phyloP scores from a whole-genome alignment of 30 jellyfish, hydroid and myxozoan genomes.

The Sanderia malayensis region DNA sequence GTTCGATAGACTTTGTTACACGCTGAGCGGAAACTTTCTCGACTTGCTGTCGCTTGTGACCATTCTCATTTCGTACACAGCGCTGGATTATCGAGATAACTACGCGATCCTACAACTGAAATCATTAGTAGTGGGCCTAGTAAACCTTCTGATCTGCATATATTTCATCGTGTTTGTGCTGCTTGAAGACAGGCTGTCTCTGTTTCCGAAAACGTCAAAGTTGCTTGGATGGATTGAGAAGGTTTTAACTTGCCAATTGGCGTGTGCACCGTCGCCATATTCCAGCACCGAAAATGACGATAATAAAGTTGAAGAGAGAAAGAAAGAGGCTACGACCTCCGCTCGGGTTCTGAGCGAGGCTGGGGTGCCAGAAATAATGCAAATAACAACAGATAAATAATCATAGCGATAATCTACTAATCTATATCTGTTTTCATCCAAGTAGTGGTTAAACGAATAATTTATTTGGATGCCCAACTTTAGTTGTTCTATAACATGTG shows the following conservation, averaged over 20 bases:
- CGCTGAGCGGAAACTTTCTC: slow-evolving; percentile 84
- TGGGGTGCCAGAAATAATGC: slow-evolving; percentile 33
- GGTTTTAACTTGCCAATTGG: slow-evolving; percentile 20
- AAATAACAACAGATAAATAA: slow-evolving; percentile 6
- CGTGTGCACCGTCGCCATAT: background rate
- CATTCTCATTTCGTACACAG: slow-evolving; percentile 79
- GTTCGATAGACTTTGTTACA: slow-evolving; percentile 84
- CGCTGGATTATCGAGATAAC: slow-evolving; percentile 86
- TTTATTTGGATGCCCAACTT: too few relatives aligned
- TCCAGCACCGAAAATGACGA: background rate
- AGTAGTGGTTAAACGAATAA: too few relatives aligned
- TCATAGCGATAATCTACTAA: too few relatives aligned
- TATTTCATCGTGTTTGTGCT: slow-evolving; percentile 76
- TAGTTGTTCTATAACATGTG: too few relatives aligned
- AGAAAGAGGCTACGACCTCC: slow-evolving; percentile 18
- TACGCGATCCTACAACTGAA: slow-evolving; percentile 76
- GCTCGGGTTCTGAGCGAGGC: slow-evolving; percentile 25
- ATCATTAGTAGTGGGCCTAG: slow-evolving; percentile 79
- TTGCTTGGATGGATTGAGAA: slow-evolving; percentile 35
- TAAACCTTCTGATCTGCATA: slow-evolving; percentile 55
- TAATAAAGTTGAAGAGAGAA: background rate
- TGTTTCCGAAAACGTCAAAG: slow-evolving; percentile 75
- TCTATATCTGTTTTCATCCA: too few relatives aligned
- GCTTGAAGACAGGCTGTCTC: slow-evolving; percentile 83
- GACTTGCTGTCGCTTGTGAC: slow-evolving; percentile 79